phyloP scores from a whole-genome alignment of 2,888 invertebrate genomes.

The Neoscelio sp. region DNA sequence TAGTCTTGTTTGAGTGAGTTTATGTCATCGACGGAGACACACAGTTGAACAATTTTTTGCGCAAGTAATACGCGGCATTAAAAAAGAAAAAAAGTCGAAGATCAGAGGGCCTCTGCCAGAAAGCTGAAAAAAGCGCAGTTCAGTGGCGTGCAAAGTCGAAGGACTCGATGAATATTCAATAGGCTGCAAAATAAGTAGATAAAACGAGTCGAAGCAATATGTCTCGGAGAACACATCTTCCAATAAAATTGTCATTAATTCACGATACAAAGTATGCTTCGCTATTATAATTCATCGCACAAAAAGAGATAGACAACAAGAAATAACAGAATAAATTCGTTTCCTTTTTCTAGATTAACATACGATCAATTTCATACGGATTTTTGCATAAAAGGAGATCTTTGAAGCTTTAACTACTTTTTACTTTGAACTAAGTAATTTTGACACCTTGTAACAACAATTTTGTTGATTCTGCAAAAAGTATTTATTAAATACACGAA shows the following conservation, averaged over 20 bases:
- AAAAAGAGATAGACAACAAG: not conserved
- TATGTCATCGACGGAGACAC: not conserved
- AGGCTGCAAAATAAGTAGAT: conserved; percentile 55
- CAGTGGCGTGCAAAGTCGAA: conserved; percentile 65
- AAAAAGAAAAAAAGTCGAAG: conserved; percentile 56
- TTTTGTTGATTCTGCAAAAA: no score
- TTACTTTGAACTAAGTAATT: no score
- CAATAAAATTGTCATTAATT: conserved; percentile 49
- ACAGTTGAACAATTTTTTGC: conserved; percentile 38
- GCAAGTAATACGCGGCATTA: conserved; percentile 13
- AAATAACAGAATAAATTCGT: conserved; percentile 16
- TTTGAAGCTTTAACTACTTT: no score
- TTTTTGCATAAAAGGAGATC: no score
- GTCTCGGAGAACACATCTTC: conserved; percentile 38
- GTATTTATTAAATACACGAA: no score
- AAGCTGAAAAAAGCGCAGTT: conserved; percentile 59
- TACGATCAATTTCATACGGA: no score
- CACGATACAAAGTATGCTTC: conserved; percentile 19
- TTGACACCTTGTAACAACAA: no score
- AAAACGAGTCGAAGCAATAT: conserved; percentile 43
- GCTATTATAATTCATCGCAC: conserved; percentile 16
- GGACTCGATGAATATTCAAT: conserved; percentile 63
- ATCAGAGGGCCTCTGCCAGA: conserved; percentile 63
- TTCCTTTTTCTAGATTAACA: conserved; percentile 1
- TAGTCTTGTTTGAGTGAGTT: not conserved